These are phyloP conservation scores for Penaeus vannamei DNA, from an alignment of 1,140 invertebrate genomes.

Conservation along the genomic window DNA sequence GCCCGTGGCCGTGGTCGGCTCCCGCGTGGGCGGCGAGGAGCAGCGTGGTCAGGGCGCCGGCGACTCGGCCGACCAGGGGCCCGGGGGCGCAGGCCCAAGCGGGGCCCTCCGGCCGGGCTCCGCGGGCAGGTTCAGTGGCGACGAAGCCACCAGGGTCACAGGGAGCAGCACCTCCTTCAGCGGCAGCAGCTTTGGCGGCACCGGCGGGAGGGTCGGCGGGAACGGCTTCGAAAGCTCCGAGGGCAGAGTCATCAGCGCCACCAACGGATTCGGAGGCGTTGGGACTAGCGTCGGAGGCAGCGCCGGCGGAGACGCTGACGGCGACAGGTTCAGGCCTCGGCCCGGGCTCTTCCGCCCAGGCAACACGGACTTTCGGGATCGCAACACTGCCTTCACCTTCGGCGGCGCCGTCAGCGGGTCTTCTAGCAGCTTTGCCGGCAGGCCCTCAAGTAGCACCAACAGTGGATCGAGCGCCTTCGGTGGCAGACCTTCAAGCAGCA, in stretches of 20 bases:
- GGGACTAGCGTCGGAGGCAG: neutral
- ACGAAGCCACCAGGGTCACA: neutral
- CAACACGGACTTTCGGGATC: constrained; percentile 27
- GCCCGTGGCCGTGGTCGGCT: neutral
- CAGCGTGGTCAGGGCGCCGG: constrained; percentile 16
- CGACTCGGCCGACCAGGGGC: neutral
- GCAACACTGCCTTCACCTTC: neutral
- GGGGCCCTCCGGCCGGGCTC: neutral
- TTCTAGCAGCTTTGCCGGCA: neutral
- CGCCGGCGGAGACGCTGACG: neutral
- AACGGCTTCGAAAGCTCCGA: constrained; percentile 1
- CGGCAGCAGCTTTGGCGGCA: constrained; percentile 22
- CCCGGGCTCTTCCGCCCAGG: constrained; percentile 34
- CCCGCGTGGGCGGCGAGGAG: neutral
- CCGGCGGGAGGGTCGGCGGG: neutral
- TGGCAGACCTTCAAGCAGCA: neutral
- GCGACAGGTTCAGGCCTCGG: constrained; percentile 37
- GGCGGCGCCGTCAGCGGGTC: neutral
- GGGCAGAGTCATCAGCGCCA: neutral
- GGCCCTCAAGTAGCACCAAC: neutral
- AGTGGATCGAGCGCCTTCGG: constrained; percentile 5
- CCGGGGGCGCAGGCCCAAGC: neutral
- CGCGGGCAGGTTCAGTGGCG: neutral
- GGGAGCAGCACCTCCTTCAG: neutral
- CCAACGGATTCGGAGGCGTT: neutral